phyloP scores from a whole-genome alignment of 2,888 invertebrate genomes.

The Acrobasis repandana region DNA sequence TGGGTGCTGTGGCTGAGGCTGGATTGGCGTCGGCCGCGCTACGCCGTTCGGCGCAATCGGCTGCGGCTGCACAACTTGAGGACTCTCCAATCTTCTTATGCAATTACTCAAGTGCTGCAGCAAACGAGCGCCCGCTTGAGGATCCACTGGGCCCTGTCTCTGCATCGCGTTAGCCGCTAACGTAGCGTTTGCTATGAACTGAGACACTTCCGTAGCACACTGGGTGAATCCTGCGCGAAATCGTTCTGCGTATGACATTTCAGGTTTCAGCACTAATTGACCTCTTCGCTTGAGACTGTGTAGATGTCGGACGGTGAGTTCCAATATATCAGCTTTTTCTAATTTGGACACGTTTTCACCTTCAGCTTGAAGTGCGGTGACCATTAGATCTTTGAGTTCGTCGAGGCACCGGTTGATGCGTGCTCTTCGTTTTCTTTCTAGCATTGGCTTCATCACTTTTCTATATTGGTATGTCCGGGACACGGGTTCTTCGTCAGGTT shows the following conservation, averaged over 20 bases:
- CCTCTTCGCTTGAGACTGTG: conserved; percentile 91
- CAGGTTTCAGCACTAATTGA: conserved; percentile 79
- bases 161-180: conserved; percentile 89
- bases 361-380: conserved; percentile 91
- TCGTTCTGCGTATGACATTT: conserved; percentile 89
- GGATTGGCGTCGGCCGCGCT: conserved; percentile 72
- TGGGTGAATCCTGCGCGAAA: conserved; percentile 94
- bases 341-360: conserved; percentile 94
- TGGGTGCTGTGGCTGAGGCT: conserved; percentile 56
- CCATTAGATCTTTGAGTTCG: conserved; percentile 94
- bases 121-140: conserved; percentile 91
- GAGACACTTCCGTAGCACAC: conserved; percentile 94
- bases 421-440: conserved; percentile 93
- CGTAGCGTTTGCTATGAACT: conserved; percentile 84
- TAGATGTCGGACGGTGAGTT: conserved; percentile 92
- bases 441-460: conserved; percentile 96
- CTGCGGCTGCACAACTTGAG: conserved; percentile 82
- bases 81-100: conserved; percentile 88
- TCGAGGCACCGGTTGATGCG: conserved; percentile 95
- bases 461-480: conserved; percentile 96
- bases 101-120: conserved; percentile 90
- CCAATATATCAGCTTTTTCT: conserved; percentile 94
- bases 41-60: conserved; percentile 77
- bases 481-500: conserved; percentile 84
- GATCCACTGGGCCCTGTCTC: conserved; percentile 87